Conservation (phyloP, 1,140 invertebrate genomes). For the Apis laboriosa region DNA sequence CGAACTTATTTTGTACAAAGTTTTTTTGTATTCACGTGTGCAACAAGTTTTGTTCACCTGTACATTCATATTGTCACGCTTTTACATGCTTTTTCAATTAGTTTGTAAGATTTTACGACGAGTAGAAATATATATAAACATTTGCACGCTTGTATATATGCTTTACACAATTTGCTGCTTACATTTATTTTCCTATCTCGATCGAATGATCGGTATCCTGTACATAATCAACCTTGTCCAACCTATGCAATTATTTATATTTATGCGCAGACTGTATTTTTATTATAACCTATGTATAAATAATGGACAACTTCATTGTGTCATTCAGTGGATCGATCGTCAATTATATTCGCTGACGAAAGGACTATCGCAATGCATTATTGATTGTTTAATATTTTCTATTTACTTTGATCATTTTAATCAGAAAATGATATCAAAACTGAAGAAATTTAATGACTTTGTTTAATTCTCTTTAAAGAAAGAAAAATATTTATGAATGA, state of each 20-base stretch:
- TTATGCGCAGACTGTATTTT: background rate
- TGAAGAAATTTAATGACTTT: too few relatives aligned
- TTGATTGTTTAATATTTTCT: background rate
- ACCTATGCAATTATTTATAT: background rate
- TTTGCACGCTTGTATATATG: conserved; percentile 46
- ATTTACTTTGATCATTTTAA: background rate
- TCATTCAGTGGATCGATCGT: conserved; percentile 20
- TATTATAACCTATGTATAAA: background rate
- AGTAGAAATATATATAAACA: conserved; percentile 35
- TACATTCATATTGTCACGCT: conserved; percentile 7
- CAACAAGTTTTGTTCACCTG: background rate
- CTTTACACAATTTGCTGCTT: conserved; percentile 28
- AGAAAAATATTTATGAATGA: background rate
- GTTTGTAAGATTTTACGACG: conserved; percentile 30
- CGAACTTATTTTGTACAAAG: background rate
- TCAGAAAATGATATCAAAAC: background rate
- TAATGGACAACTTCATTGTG: background rate
- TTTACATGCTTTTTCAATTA: conserved; percentile 14
- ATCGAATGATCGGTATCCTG: conserved; percentile 8
- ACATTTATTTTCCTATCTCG: background rate
- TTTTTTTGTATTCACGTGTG: background rate
- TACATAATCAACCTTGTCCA: conserved; percentile 8
- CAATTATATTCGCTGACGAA: conserved; percentile 25
- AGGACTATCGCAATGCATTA: conserved; percentile 15
- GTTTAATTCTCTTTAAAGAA: too few relatives aligned